phyloP scores from a whole-genome alignment of 2,113 vertebrate genomes.

The Neogale vison region DNA sequence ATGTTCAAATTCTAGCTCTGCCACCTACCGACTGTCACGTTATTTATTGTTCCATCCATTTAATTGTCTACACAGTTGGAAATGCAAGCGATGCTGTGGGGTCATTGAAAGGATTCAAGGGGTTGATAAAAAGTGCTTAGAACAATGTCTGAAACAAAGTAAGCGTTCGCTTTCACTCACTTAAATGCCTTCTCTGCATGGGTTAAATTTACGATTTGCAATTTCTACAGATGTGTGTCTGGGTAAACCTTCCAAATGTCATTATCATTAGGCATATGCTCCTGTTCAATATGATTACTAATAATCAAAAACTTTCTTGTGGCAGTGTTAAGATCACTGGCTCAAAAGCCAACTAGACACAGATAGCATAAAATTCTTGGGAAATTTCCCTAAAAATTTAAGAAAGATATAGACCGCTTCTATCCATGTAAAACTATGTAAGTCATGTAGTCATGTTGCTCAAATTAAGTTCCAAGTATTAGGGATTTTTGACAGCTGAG shows the following conservation, averaged over 20 bases:
- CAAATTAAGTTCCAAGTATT: not conserved
- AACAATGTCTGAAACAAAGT: not conserved
- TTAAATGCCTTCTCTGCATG: not conserved
- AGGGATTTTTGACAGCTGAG: conserved; percentile 40
- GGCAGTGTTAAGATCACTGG: not conserved
- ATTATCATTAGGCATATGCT: not conserved
- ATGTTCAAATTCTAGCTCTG: not conserved
- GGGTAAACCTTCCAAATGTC: not conserved
- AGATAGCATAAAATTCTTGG: not conserved
- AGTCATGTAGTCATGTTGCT: not conserved
- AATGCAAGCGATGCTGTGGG: not conserved
- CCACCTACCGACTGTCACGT: rapidly evolving
- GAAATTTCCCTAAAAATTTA: not conserved
- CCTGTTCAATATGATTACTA: not conserved
- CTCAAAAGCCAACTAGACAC: not conserved
- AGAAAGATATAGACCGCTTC: not conserved
- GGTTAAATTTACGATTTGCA: not conserved
- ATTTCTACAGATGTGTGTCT: not conserved
- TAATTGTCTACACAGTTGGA: not conserved
- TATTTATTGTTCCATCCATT: not conserved
- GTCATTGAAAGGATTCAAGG: not conserved
- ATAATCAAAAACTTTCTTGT: not conserved
- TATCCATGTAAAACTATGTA: not conserved
- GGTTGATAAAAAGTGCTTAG: not conserved
- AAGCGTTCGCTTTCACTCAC: not conserved